These are phyloP conservation scores for Nemotelus nigrinus DNA, from an alignment of 2,888 invertebrate genomes.

Conservation along the genomic window DNA sequence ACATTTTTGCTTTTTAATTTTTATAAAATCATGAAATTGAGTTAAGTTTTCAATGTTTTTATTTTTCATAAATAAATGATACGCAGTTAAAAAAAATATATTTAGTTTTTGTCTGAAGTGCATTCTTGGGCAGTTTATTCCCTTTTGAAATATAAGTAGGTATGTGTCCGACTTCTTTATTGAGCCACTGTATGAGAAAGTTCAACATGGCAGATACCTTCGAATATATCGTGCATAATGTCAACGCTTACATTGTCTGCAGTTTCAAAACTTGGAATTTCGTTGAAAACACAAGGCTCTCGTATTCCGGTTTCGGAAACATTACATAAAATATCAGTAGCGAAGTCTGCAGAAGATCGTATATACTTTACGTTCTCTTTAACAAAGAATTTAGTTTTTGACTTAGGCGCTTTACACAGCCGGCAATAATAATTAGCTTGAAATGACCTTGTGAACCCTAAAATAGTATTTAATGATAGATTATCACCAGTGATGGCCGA, in stretches of 20 bases:
- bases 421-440: constrained; percentile 33
- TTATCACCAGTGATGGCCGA: constrained; percentile 36
- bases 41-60: too few relatives aligned
- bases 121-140: too few relatives aligned
- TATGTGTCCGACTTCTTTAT: too few relatives aligned
- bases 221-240: constrained; percentile 51
- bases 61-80: too few relatives aligned
- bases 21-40: too few relatives aligned
- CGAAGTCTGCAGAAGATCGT: constrained; percentile 28
- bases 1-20: too few relatives aligned
- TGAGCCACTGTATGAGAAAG: too few relatives aligned
- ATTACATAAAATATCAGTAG: constrained; percentile 24
- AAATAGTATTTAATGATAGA: constrained; percentile 22
- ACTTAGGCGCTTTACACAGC: constrained; percentile 29
- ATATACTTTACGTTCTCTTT: constrained; percentile 11
- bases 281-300: constrained; percentile 24
- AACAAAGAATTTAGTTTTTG: background rate
- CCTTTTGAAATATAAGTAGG: too few relatives aligned
- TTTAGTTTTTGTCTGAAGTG: too few relatives aligned
- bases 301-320: constrained; percentile 33
- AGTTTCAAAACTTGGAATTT: constrained; percentile 55
- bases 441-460: constrained; percentile 26
- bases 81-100: too few relatives aligned
- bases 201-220: constrained; percentile 48
- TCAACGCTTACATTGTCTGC: constrained; percentile 47